Percentiles rank a stretch among this genome's conserved stretches.
phyloP scores from a whole-genome alignment of 23 tunicate species.

The Halocynthia aurantium region DNA sequence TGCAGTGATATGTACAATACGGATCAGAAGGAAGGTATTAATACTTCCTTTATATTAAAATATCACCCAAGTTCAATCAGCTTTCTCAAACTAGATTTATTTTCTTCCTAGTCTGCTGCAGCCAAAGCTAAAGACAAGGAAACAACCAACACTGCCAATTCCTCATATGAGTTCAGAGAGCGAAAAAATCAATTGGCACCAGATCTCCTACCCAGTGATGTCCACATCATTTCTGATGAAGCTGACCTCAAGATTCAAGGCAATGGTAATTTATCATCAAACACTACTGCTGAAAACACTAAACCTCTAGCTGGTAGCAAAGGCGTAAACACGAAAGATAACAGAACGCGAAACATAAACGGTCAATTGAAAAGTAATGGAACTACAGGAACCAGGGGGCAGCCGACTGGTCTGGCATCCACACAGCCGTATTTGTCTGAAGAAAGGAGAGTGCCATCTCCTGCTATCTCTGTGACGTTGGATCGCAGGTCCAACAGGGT shows the following conservation, averaged over 20 bases:
- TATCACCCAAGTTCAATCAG: not conserved
- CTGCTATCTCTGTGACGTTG: no score
- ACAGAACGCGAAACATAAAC: slow-evolving; percentile 1
- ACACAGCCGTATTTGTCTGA: slow-evolving; percentile 12
- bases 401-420: slow-evolving; percentile 10
- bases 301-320: not conserved
- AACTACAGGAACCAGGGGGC: not conserved
- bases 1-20: not conserved
- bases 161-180: not conserved
- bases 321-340: not conserved
- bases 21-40: slow-evolving; percentile 12
- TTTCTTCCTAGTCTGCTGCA: not conserved
- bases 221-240: not conserved
- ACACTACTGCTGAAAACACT: no score
- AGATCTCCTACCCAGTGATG: slow-evolving; percentile 1
- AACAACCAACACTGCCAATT: not conserved
- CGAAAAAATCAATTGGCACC: not conserved
- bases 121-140: not conserved
- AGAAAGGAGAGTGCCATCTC: no score
- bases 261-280: no score
- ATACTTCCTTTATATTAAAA: not conserved
- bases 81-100: not conserved
- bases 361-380: not conserved
- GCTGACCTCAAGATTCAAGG: not conserved
- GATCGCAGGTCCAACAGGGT: no score